phyloP scores from a whole-genome alignment of 2,888 invertebrate species.

The Pollenia labialis region DNA sequence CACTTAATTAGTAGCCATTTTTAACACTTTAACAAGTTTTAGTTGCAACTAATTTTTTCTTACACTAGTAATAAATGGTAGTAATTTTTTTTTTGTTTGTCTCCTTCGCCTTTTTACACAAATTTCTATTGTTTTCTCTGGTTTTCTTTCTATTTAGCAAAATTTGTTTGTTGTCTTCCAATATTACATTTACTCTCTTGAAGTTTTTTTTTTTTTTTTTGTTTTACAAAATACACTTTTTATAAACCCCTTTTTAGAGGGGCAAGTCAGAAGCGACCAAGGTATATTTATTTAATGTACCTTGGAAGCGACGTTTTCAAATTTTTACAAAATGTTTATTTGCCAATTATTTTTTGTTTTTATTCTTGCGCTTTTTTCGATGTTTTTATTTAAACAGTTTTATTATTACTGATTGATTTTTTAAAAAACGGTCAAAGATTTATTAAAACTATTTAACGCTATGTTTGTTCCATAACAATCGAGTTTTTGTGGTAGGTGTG shows the following conservation, averaged over 20 bases:
- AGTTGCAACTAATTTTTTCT: constrained; percentile 9
- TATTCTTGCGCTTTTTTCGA: constrained; percentile 10
- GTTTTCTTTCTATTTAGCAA: background rate
- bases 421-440: background rate
- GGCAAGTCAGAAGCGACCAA: background rate
- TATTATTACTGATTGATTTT: background rate
- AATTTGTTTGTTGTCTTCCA: background rate
- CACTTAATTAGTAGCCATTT: background rate
- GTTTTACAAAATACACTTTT: background rate
- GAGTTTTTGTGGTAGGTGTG: background rate
- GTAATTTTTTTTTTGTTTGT: background rate
- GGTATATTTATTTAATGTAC: too few species aligned
- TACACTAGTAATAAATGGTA: background rate
- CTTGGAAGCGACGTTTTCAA: background rate
- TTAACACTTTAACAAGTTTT: constrained; percentile 26
- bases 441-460: constrained; percentile 11
- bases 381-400: constrained; percentile 33
- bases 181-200: constrained; percentile 1
- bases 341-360: constrained; percentile 2
- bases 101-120: background rate
- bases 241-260: background rate
- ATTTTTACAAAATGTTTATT: background rate
- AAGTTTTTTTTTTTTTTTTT: background rate
- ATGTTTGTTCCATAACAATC: constrained; percentile 5
- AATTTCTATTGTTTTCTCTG: constrained; percentile 18